Evolutionary conservation across 2,113 vertebrate genomes (phyloP), one percentile per base, ranked within the genome.

Genomic region (Cisticola juncidis): DNA sequence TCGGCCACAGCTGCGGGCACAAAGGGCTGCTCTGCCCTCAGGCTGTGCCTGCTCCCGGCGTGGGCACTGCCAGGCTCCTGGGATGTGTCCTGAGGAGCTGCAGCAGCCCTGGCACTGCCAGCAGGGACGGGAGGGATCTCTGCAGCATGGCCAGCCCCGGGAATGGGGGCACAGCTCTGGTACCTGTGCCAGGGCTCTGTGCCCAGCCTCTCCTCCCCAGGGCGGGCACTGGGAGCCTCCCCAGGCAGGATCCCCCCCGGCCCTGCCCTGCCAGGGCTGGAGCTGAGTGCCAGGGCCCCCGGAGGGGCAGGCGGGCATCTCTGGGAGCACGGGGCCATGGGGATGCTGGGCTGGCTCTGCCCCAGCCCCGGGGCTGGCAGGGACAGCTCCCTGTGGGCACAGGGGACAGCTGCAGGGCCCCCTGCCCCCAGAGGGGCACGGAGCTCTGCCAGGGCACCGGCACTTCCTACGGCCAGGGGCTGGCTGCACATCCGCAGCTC

Each of bases 281-380:
- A 22, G 70, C 64, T 11, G 9, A 48, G 48, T 19, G 88, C 71
- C 12, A 18, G 21, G 57, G 97, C 64, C 26, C 93, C 77, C 45
- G 94, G 54, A 1, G 92, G 94, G 31, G 98, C 97, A 84, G 88
- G n/a, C 42, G 16, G 14, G 14, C 14, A 5, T 17, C 42, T 44
- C 42, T 17, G 42, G 42, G 98, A 97, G 58, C 98, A 60, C 26
- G 97, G 98, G 47, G 97, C 97, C 91, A 98, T 97, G 20, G 98
- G 98, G 14, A 97, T 90, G 50, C 98, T 94, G 15, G 98, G 96
- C 54, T 97, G 94, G 17, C 35, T 22, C 62, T 62, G 22, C 58
- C 90, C 88, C 86, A 44, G 73, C 71, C 40, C 53, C 9, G 12
- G 22, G 54, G 20, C 54, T n/a, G 54, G 20, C 54, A 22, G 54